phyloP scores from a whole-genome alignment of 2,888 invertebrate species.

The Xestia c-nigrum region DNA sequence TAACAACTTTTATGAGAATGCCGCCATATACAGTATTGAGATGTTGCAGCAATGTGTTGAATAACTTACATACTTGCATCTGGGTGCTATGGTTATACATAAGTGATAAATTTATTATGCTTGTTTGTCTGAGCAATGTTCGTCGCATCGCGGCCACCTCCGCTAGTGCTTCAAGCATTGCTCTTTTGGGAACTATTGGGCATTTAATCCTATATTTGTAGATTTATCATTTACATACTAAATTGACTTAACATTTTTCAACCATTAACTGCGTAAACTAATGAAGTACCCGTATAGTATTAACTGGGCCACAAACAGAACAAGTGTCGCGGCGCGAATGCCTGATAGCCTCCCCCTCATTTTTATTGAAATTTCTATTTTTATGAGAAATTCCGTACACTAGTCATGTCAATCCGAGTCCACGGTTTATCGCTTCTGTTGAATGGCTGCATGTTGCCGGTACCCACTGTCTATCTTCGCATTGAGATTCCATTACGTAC shows the following conservation, averaged over 20 bases:
- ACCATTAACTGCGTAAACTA: slow-evolving; percentile 90
- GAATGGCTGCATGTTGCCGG: slow-evolving; percentile 84
- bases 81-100: slow-evolving; percentile 90
- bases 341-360: slow-evolving; percentile 89
- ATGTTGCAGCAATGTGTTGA: slow-evolving; percentile 83
- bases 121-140: slow-evolving; percentile 86
- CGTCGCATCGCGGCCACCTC: slow-evolving; percentile 72
- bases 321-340: slow-evolving; percentile 89
- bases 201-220: slow-evolving; percentile 90
- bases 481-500: slow-evolving; percentile 59
- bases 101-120: slow-evolving; percentile 89
- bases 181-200: slow-evolving; percentile 90
- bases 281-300: slow-evolving; percentile 88
- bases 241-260: slow-evolving; percentile 90
- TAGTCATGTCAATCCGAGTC: slow-evolving; percentile 86
- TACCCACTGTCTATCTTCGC: slow-evolving; percentile 69
- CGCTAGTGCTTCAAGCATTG: slow-evolving; percentile 80
- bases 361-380: slow-evolving; percentile 80
- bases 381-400: slow-evolving; percentile 83
- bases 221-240: slow-evolving; percentile 90
- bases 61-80: slow-evolving; percentile 90
- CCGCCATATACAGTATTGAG: slow-evolving; percentile 81
- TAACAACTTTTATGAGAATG: slow-evolving; percentile 87
- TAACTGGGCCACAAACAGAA: slow-evolving; percentile 86
- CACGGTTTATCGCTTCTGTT: slow-evolving; percentile 86